Evolutionary conservation across 2,113 vertebrate genomes (phyloP), one percentile per base, ranked within the genome.

Genomic region (Herpailurus yagouaroundi): DNA sequence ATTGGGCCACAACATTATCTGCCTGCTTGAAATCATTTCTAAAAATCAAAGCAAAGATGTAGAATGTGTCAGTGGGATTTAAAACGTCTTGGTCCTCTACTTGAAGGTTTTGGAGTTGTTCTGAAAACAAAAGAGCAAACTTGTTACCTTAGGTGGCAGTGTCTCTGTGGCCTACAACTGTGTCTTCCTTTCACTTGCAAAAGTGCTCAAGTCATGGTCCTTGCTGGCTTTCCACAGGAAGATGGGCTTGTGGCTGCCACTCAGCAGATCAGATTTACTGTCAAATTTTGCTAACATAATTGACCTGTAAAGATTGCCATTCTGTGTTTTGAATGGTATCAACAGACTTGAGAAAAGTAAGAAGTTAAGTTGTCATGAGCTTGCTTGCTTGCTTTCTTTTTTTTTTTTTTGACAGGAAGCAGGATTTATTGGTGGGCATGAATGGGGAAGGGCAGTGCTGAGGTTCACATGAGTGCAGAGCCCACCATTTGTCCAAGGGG

Each of bases 21-120:
- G 90, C 93, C 96, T 91, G 66, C 95, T 88, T 96, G 64, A 83
- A 98, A 97, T 97, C 89, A 93, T 57, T 64, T 98, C 93, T 93
- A 74, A 60, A 95, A 97, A 92, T 97, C 76, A 95, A 74, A 95
- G 90, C 55, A 92, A 74, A 89, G 89, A 64, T 1, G 13, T 69
- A 80, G 38, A 36, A 73, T 31, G 1, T 92, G 50, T 95, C 87
- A 81, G 74, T 3, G 6, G 50, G 88, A 52, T 94, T 36, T 80
- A 95, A 94, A 76, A 81, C 41, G 52, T 95, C 80, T 81, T 89
- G 50, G 45, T 91, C 73, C n/a, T 89, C 29, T 71, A n/a, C 64
- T 57, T 45, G 2, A 27, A 96, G 74, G 48, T 64, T 84, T 79
- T 66, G 88, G 68, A 77, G 14, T 71, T 83, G 55, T 74, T 38